Conservation (phyloP, 2,797 vertebrate genomes). For the Rhinatrema bivittatum region DNA sequence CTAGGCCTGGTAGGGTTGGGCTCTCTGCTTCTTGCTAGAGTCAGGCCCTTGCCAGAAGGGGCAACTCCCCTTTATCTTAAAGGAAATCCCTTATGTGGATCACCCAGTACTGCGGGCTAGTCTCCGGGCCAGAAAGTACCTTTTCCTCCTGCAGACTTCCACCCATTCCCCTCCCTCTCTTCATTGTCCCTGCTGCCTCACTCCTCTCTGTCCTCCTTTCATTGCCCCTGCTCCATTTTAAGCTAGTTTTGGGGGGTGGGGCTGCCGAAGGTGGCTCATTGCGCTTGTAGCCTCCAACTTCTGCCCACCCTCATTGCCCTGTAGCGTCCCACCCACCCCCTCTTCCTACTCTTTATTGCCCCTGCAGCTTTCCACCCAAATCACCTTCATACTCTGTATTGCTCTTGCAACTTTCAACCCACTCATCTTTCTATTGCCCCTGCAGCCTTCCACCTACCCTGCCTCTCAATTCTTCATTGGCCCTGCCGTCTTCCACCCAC, state of each 20-base stretch:
- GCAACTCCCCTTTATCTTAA: background rate
- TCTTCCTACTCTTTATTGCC: background rate
- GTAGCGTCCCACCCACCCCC: background rate
- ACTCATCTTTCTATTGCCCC: background rate
- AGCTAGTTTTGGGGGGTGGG: no score
- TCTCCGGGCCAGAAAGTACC: background rate
- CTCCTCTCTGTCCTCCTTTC: background rate
- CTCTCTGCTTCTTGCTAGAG: background rate
- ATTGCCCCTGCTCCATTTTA: background rate
- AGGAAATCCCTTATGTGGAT: no score
- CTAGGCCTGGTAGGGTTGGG: background rate
- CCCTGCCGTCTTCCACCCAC: background rate
- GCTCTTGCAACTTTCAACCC: background rate
- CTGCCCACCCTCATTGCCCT: background rate
- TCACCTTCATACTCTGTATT: no score
- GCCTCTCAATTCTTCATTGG: background rate
- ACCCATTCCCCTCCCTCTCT: background rate
- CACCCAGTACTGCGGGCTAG: background rate
- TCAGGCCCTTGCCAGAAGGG: background rate
- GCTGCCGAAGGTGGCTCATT: no score
- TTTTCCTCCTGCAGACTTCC: background rate
- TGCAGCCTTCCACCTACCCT: background rate
- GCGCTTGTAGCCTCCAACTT: background rate
- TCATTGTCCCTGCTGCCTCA: background rate
- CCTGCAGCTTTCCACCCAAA: background rate